A percentile compares a stretch with the other conserved stretches of the same genome.
phyloP scores from a whole-genome alignment of 2,888 invertebrate genomes.

The Oxytorus armatus region DNA sequence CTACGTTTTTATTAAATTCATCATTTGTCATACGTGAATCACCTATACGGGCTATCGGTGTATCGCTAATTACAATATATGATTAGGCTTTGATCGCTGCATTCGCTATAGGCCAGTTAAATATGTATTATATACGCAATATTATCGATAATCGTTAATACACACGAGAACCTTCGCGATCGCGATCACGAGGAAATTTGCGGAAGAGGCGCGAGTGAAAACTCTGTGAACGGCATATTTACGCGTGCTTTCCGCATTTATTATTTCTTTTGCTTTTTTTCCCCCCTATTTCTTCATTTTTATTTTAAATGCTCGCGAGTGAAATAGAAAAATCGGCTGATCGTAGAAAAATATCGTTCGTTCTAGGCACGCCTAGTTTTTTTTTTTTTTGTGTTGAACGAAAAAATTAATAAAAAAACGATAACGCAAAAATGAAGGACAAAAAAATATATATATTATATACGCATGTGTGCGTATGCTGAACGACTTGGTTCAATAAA shows the following conservation, averaged over 20 bases:
- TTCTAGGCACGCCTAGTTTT: slow-evolving; percentile 26
- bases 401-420: slow-evolving; percentile 11
- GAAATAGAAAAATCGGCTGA: slow-evolving; percentile 59
- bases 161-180: background rate
- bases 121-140: background rate
- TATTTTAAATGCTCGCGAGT: slow-evolving; percentile 11
- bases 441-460: slow-evolving; percentile 5
- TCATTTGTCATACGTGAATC: slow-evolving; percentile 39
- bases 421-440: background rate
- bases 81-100: slow-evolving; percentile 59
- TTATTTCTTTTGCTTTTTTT: slow-evolving; percentile 21
- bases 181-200: background rate
- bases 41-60: slow-evolving; percentile 39
- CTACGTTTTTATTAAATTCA: slow-evolving; percentile 31
- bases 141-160: background rate
- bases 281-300: no score
- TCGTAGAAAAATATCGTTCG: slow-evolving; percentile 67
- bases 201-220: background rate
- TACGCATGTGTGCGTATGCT: slow-evolving; percentile 30
- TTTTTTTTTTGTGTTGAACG: background rate
- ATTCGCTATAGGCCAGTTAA: slow-evolving; percentile 52
- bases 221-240: background rate
- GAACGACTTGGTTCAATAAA: slow-evolving; percentile 37
- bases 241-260: background rate
- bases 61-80: slow-evolving; percentile 47